Base-by-base conservation (phyloP, 2,888 invertebrate genomes). In the Melinaea menophilus region DNA sequence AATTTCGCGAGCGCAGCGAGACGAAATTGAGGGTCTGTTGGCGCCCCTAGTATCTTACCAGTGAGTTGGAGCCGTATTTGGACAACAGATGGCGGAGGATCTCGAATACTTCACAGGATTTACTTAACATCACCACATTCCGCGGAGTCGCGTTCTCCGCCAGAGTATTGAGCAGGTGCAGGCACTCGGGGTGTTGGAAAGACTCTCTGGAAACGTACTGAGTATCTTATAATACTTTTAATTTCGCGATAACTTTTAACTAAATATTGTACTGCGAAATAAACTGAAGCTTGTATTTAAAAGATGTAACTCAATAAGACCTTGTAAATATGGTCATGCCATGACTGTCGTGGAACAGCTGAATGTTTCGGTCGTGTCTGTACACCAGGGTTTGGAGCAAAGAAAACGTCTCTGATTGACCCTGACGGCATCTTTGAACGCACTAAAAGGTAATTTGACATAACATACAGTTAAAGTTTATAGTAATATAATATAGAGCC, bases 301-400 rank as follows among this genome's bases (percentile, higher is more conserved):
- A 37, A 37, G 1, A 5, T 37, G 7, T 37, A 2, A 37, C 2
- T 37, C 37, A 37, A 37, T 37, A 71, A 56, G 48, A 88, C 90
- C 85, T 86, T 7, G 75, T 77, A 70, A 90, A 88, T 45, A 89
- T 73, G 2, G 70, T 56, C 47, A 80, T 69, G n/a, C 90, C 90
- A 37, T 82, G 75, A 58, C 75, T 73, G 37, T 84, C 73, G 4
- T 85, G 54, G 69, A 89, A 90, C 41, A 83, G 62, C 47, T 77
- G 65, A 13, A 79, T 72, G 68, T 90, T 90, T 5, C 69, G 73
- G 12, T 70, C 66, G 69, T 90, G 79, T 48, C 81, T 79, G 47
- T 73, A 65, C 41, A 88, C 58, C 62, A 90, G 74, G 67, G 80
- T 82, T 65, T 83, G 81, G 9, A 89, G 73, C 4, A 88, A 76